Evolutionary conservation across 2,888 invertebrate genomes (phyloP).

Genomic region (Papilio demoleus): DNA sequence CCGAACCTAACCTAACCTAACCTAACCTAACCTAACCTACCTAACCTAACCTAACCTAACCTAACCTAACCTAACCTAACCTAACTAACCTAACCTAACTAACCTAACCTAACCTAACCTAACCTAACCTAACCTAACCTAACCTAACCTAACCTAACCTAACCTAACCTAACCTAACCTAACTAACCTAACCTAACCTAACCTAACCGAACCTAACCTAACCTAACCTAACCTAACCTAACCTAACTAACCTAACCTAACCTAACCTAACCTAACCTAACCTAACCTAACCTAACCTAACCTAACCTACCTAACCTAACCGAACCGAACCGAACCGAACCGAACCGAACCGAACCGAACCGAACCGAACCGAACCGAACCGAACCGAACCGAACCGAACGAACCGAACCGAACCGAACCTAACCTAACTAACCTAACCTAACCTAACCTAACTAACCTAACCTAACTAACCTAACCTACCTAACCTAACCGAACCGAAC

Average conservation of each 20-base stretch:
- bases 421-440: too few species aligned
- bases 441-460: too few species aligned
- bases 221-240: conserved; percentile 21
- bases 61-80: conserved; percentile 25
- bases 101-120: conserved; percentile 25
- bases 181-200: conserved; percentile 21
- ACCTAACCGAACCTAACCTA: too few species aligned
- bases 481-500: too few species aligned
- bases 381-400: too few species aligned
- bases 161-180: conserved; percentile 21
- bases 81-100: conserved; percentile 23
- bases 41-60: conserved; percentile 23
- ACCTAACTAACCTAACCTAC: too few species aligned
- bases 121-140: conserved; percentile 20
- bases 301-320: too few species aligned
- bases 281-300: conserved; percentile 19
- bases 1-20: too few species aligned
- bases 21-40: too few species aligned
- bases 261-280: conserved; percentile 21
- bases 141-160: conserved; percentile 21
- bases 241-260: conserved; percentile 21
- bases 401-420: too few species aligned
- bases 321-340: conserved; percentile 13
- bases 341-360: conserved; percentile 14
- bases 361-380: neutral